Conservation (phyloP, 2,888 invertebrate genomes). For the Calephelis perditalis region DNA sequence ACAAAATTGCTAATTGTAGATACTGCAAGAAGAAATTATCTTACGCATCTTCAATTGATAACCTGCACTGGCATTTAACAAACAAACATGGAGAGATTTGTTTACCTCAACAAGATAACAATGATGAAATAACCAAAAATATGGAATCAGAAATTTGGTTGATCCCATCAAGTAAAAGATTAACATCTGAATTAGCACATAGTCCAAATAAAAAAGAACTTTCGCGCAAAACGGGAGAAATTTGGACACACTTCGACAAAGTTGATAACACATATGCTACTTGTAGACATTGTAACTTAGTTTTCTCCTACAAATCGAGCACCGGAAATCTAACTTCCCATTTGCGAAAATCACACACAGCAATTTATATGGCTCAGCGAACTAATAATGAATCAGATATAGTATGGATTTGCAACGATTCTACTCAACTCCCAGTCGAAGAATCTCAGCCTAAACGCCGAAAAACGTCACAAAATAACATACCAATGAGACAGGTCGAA, state of each 20-base stretch:
- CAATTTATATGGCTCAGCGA: conserved; percentile 1
- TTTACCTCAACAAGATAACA: neutral
- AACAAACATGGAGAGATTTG: neutral
- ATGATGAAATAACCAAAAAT: neutral
- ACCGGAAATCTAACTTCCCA: neutral
- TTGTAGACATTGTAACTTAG: neutral
- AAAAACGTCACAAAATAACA: neutral
- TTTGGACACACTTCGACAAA: conserved; percentile 8
- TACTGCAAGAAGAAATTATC: neutral
- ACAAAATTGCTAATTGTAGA: neutral
- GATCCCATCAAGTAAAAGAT: neutral
- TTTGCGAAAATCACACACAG: neutral
- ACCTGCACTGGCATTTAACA: neutral
- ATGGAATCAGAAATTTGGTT: neutral
- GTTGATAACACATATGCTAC: neutral
- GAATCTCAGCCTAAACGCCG: neutral
- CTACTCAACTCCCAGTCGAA: neutral
- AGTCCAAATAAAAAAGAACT: neutral
- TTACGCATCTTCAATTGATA: neutral
- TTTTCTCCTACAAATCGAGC: neutral
- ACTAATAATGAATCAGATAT: neutral
- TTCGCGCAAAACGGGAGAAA: neutral
- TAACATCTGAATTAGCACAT: neutral
- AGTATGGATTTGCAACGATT: conserved; percentile 6
- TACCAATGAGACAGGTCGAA: neutral